Percentiles rank a stretch among this genome's conserved stretches.
Evolutionary conservation across 2,888 invertebrate species (phyloP).

Genomic region (Drosophila aldrichi): DNA sequence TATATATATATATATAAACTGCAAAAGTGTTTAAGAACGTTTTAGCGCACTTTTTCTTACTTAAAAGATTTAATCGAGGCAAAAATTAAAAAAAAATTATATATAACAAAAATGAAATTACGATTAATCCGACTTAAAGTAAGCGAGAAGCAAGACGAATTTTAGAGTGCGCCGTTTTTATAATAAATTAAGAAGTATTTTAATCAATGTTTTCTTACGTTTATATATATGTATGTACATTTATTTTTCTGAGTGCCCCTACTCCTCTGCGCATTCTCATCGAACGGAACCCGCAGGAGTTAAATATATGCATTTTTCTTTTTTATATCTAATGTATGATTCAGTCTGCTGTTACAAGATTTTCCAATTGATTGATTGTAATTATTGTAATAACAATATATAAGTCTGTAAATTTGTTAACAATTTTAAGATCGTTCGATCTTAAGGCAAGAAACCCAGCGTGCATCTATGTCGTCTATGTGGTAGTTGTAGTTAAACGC

Average conservation of each 20-base stretch:
- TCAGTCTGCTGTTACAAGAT: constrained; percentile 36
- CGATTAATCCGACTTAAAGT: constrained; percentile 29
- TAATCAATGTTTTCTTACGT: constrained; percentile 19
- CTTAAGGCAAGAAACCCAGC: constrained; percentile 43
- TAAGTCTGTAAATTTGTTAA: constrained; percentile 82
- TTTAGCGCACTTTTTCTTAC: constrained; percentile 71
- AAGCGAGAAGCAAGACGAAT: constrained; percentile 49
- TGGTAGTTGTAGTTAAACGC: constrained; percentile 68
- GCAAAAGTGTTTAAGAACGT: constrained; percentile 53
- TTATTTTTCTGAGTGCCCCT: constrained; percentile 18
- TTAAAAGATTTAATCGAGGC: constrained; percentile 55
- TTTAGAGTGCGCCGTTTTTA: constrained; percentile 60
- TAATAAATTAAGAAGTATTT: constrained; percentile 54
- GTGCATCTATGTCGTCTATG: constrained; percentile 66
- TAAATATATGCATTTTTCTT: constrained; percentile 1
- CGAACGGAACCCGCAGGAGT: neutral
- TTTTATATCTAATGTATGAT: constrained; percentile 1
- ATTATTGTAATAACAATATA: constrained; percentile 64
- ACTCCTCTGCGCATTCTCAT: constrained; percentile 4
- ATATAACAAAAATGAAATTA: constrained; percentile 15
- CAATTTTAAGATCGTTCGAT: constrained; percentile 66
- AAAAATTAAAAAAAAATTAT: constrained; percentile 3
- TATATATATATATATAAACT: constrained; percentile 5
- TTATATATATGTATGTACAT: constrained; percentile 14
- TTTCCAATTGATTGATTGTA: constrained; percentile 60